Evolutionary conservation across 1,140 invertebrate species (phyloP), one percentile per base, ranked within the genome.

Genomic region (Planococcus citri): DNA sequence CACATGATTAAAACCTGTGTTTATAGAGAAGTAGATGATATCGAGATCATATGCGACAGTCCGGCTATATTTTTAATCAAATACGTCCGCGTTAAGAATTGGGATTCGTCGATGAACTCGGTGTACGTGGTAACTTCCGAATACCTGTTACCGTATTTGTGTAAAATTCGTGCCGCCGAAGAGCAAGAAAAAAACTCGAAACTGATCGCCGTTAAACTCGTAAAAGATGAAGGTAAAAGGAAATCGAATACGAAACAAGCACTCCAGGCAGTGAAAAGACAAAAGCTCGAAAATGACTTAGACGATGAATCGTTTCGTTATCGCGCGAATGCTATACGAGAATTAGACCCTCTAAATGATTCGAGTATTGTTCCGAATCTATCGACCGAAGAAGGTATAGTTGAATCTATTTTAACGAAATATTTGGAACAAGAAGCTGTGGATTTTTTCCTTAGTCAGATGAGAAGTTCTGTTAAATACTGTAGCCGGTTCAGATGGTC

Each of bases 51-150:
- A 6, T 64, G 60, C 25, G 60, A 27, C 20, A 64, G 60, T 27
- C 60, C 60, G 22, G 60, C 60, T 27, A 64, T 64, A 24, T 64
- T 64, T 64, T 17, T 64, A 27, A 64, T 64, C 17, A 64, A 64
- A 64, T 25, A 64, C 25, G 60, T 64, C 10, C 10, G 17, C 60
- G 60, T 64, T 25, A 64, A 64, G 24, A 64, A 27, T 25, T 64
- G 21, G 22, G 60, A 64, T 64, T 27, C 60, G 1, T 24, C 21
- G 10, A 64, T 64, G 60, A 64, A 64, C 22, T 2, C 60, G 8
- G 60, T 64, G 9, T 64, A 64, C 24, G 60, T 64, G 6, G 25
- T 64, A 4, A 64, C 60, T 25, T 64, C 60, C 4, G 60, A 64
- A 17, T 25, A 64, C 17, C 17, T 64, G 24, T 25, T 64, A 25